Base-by-base conservation (phyloP, 2,888 invertebrate species). In the Pandemis corylana region DNA sequence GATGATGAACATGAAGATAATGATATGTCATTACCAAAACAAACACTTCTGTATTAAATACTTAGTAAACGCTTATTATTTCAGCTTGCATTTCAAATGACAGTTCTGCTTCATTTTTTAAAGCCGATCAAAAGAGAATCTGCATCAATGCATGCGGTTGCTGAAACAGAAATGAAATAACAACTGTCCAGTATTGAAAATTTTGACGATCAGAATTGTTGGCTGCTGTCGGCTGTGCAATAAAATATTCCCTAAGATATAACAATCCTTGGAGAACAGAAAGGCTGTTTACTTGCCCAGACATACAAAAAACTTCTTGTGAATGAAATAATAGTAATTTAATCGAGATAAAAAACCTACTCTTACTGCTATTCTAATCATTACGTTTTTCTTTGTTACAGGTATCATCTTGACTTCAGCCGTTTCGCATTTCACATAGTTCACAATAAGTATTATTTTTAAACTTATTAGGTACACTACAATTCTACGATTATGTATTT, bases 181-280 rank as follows among this genome's bases (percentile, higher is more conserved):
- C 13, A 49, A 49, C 49, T 49, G 12, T 6, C 36, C 61, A 62
- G 61, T 36, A 62, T 41, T 62, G 61, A 62, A 62, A 62, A 41
- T 13, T 62, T 62, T 41, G 20, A 41, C 12, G 36, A 12, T 12
- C 61, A 13, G 13, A 62, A 62, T 20, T 41, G 61, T 15, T 62
- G 61, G 36, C 41, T 41, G 49, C 13, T 12, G 20, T 59, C 20
- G 20, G 12, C 59, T 36, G 2, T 59, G 28, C 44, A 44, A 44
- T 44, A 44, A 44, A 44, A 44, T 36, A 36, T 36, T 36, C 2
- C 28, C 4, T 36, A 36, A 4, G 4, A 36, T 36, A 36, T 36
- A 36, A 1, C 28, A 36, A 36, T 36, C 28, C 28, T 36, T 36
- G 28, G 28, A 36, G 4, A 36, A 36, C 28, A 36, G 2, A 36